Evolutionary conservation across 1,140 invertebrate species (phyloP).

Genomic region (Zaprionus ornatus): DNA sequence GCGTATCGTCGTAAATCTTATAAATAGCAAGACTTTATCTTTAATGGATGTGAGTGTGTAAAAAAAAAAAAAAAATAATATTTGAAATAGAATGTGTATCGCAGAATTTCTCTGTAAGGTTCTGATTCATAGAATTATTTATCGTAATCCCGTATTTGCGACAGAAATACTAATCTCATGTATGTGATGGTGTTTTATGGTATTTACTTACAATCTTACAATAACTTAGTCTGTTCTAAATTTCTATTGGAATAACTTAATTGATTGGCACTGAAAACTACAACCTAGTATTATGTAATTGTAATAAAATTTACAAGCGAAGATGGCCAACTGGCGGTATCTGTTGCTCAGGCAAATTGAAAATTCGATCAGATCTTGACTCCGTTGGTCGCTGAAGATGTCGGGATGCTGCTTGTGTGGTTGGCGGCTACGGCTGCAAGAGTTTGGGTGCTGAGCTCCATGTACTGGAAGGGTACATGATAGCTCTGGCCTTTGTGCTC

Average conservation of each 20-base stretch:
- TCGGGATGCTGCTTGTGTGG: not conserved
- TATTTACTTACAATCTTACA: constrained; percentile 31
- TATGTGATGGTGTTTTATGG: not conserved
- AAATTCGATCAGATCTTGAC: constrained; percentile 52
- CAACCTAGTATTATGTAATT: constrained; percentile 63
- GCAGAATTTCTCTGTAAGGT: not conserved
- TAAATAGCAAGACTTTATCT: not conserved
- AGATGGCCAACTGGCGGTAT: no score
- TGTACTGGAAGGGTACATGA: constrained; percentile 94
- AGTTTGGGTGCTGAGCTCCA: constrained; percentile 82
- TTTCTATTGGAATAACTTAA: constrained; percentile 65
- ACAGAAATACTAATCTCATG: constrained; percentile 1
- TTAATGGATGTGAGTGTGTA: not conserved
- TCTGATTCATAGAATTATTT: not conserved
- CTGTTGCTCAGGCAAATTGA: no score
- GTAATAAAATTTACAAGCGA: constrained; percentile 30
- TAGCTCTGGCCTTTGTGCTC: constrained; percentile 91
- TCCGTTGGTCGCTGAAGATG: constrained; percentile 28
- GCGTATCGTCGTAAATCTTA: not conserved
- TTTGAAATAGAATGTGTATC: not conserved
- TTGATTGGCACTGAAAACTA: constrained; percentile 74
- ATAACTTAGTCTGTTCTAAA: constrained; percentile 29
- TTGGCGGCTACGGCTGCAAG: constrained; percentile 20
- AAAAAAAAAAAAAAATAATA: not conserved
- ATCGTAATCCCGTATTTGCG: not conserved